Base-by-base conservation (phyloP, 2,797 vertebrate species). In the Melanotaenia nigrans region DNA sequence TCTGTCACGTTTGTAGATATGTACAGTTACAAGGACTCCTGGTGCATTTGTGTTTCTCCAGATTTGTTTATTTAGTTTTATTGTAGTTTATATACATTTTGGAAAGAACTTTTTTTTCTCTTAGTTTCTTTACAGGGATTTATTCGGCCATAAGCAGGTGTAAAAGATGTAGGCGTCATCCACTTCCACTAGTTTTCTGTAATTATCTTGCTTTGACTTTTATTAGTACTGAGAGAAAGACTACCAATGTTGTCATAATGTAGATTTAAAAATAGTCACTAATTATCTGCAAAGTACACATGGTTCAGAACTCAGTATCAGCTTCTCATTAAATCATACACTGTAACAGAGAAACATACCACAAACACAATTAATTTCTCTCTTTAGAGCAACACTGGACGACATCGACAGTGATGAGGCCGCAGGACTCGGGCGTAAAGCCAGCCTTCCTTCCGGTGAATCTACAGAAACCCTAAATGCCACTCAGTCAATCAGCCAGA, bases 391-490 rank as follows among this genome's bases (percentile, higher is more conserved):
- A 13, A 81, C 77, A 20, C 55, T 85, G 70, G 45, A 93, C 20
- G 84, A 88, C 59, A 75, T 87, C 0, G 93, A 94, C 60, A 95
- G 93, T 0, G 95, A 96, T 0, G 88, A 95, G 1, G 87, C 91
- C 0, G 92, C 93, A 0, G 86, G 81, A 4, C 87, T 87, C 0
- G 81, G 85, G 2, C 56, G 56, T 30, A 71, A 85, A 65, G 85
- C 84, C 6, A 22, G 38, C 56, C 24, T 89, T 32, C 38, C 86
- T 13, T 35, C 78, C 42, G 81, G 40, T 47, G 11, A 78, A 1
- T 91, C 92, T 35, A 47, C 84, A 1, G 94, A 94, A 10, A 75
- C 60, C 1, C 63, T 93, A 3, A 88, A 45, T 8, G 70, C 83
- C 1, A 53, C 79, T 14, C 94, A 94, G 83, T 90, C 91, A 24